Conservation (phyloP, 2,888 invertebrate species). For the Trichogramma dendrolimi region DNA sequence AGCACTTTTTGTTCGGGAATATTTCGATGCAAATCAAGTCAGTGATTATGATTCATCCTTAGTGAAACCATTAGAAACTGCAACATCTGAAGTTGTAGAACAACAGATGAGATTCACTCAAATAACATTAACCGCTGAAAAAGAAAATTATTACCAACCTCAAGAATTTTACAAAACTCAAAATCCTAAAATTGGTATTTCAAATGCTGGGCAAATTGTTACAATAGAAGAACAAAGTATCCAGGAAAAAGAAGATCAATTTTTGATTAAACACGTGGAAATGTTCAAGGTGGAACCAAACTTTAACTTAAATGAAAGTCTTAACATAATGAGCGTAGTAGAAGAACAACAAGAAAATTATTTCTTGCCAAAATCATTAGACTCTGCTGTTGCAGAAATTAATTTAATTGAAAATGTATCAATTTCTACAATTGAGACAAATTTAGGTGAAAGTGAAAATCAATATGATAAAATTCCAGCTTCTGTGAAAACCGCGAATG, state of each 20-base stretch:
- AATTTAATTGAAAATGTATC: conserved; percentile 63
- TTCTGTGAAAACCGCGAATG: conserved; percentile 42
- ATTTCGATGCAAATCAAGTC: conserved; percentile 66
- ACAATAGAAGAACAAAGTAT: conserved; percentile 57
- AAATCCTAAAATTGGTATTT: conserved; percentile 59
- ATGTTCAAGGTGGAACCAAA: conserved; percentile 41
- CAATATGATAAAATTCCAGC: conserved; percentile 50
- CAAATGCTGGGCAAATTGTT: conserved; percentile 59
- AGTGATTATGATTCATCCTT: conserved; percentile 75
- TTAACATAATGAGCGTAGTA: conserved; percentile 62
- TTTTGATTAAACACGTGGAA: conserved; percentile 46
- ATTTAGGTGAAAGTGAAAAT: conserved; percentile 62
- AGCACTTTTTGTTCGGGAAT: conserved; percentile 65
- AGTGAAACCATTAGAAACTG: conserved; percentile 75
- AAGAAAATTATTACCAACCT: conserved; percentile 62
- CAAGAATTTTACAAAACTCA: conserved; percentile 61
- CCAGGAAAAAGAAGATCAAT: conserved; percentile 65
- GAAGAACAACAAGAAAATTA: conserved; percentile 64
- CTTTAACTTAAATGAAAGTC: conserved; percentile 49
- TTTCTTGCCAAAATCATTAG: conserved; percentile 53
- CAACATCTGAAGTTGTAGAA: conserved; percentile 62
- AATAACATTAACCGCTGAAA: conserved; percentile 65
- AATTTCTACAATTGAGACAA: conserved; percentile 58
- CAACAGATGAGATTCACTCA: conserved; percentile 65
- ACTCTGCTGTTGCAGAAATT: conserved; percentile 59